Evolutionary conservation across 2,888 invertebrate species (phyloP).

Genomic region (Willowsia nigromaculata): DNA sequence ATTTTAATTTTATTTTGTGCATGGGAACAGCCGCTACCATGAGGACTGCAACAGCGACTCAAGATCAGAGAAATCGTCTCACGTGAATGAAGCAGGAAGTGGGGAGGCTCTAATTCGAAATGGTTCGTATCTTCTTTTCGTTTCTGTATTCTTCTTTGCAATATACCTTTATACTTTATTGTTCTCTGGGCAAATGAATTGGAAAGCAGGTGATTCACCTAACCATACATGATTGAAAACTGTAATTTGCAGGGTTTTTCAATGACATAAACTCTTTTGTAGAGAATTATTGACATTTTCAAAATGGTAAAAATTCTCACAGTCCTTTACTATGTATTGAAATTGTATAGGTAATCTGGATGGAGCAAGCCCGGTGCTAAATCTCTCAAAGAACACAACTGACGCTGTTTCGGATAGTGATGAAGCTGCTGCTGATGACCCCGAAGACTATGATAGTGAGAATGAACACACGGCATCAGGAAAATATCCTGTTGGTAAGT

Average conservation of each 20-base stretch:
- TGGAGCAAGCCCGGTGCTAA: constrained; percentile 94
- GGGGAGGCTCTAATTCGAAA: constrained; percentile 78
- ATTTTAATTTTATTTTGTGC: constrained; percentile 29
- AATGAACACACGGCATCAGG: constrained; percentile 83
- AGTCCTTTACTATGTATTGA: background rate
- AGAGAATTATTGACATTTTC: background rate
- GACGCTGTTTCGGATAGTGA: constrained; percentile 79
- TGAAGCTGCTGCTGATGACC: constrained; percentile 79
- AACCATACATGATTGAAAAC: constrained; percentile 35
- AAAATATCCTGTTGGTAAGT: constrained; percentile 75
- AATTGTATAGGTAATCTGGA: constrained; percentile 88
- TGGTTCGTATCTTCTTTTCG: constrained; percentile 74
- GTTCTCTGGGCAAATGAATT: constrained; percentile 39
- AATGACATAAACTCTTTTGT: constrained; percentile 12
- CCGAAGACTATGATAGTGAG: constrained; percentile 91
- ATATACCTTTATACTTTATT: background rate
- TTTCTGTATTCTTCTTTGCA: constrained; percentile 24
- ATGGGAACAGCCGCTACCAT: constrained; percentile 77
- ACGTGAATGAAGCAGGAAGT: constrained; percentile 79
- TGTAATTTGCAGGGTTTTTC: background rate
- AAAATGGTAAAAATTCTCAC: background rate
- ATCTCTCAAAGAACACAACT: constrained; percentile 91
- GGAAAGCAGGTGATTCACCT: constrained; percentile 58
- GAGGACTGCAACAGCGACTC: constrained; percentile 79
- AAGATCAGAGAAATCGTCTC: constrained; percentile 77